Evolutionary conservation across 1,140 invertebrate genomes (phyloP), one percentile per base, ranked within the genome.

Genomic region (Antheraea pernyi): DNA sequence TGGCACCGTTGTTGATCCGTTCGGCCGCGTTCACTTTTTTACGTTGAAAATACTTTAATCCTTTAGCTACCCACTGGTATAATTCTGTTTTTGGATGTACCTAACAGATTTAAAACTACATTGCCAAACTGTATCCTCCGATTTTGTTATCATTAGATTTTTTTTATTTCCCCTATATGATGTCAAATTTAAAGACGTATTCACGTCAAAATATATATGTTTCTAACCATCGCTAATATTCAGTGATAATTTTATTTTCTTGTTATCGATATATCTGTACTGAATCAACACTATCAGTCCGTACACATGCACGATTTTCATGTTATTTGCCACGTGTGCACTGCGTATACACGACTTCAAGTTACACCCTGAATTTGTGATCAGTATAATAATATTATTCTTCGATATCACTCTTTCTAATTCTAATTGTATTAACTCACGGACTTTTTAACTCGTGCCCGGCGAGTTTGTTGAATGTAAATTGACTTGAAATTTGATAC

Each of bases 291-390:
- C 83, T 84, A 85, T 67, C 63, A 46, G 66, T 78, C 79, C 70
- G 81, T 75, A 81, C 80, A 80, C 82, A 83, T 77, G 78, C 89
- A 91, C 89, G 89, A 91, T 88, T 88, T 90, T 84, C 88, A 90
- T 91, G 89, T 90, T 74, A 67, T 67, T 83, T 79, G 88, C 89
- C 89, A 91, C 89, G 89, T 90, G 88, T 88, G 72, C 75, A 75
- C 71, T 70, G 82, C 78, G 61, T 76, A 78, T 83, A 91, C 89
- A 91, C 89, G 89, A 91, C 89, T 62, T 68, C 53, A 69, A 71
- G 66, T 73, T 75, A 80, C 84, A 82, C 78, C 83, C 83, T 86
- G 89, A 89, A 91, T 91, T 80, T 79, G 59, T 80, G 79, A 87
- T 89, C 75, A 85, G 78, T 80, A 78, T 80, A 70, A 86, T 86